Base-by-base conservation (phyloP, 1,140 invertebrate genomes). In the Drosophila baimaii region DNA sequence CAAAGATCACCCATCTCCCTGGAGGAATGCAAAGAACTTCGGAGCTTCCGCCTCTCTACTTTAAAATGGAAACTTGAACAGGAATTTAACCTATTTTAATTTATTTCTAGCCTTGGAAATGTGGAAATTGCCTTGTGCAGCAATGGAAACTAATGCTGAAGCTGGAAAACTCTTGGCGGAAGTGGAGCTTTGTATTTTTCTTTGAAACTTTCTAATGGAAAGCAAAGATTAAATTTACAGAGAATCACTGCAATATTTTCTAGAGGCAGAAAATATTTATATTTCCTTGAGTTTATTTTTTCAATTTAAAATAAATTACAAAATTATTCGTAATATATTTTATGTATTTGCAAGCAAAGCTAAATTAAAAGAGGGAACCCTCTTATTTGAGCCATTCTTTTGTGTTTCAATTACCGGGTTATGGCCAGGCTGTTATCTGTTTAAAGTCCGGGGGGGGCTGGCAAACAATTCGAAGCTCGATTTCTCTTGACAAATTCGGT, bases 401-500 rank as follows among this genome's bases (percentile, higher is more conserved):
- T 61, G 61, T 56, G 68, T 70, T 70, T 70, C 64, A 70, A 70
- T 70, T 70, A 70, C 49, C 31, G 9, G n/a, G 19, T 27, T 29
- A 66, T 19, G 44, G 17, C 41, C 31, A 35, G 17, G 29, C 37
- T 37, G 41, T 46, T 70, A 58, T 71, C 65, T 57, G 31, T 43
- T 81, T 65, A 66, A 86, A 59, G 62, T 49, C 19, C 4, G 10
- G 13, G 8, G 25, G 49, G 13, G 25, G 12, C 33, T 46, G 57
- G 44, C 44, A 46, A 64, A 74, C 55, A 57, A 64, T 62, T 61
- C 55, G 41, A 37, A 62, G 71, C 82, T 86, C 74, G 79, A 65
- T 82, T 75, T 81, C 68, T 72, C 68, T 71, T 74, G 78, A 57
- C 81, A 84, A 85, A 85, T 80, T 77, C 82, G 81, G 75, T 70